These are phyloP conservation scores for Neogale vison DNA, from an alignment of 2,113 vertebrate species.

Conservation along the genomic window DNA sequence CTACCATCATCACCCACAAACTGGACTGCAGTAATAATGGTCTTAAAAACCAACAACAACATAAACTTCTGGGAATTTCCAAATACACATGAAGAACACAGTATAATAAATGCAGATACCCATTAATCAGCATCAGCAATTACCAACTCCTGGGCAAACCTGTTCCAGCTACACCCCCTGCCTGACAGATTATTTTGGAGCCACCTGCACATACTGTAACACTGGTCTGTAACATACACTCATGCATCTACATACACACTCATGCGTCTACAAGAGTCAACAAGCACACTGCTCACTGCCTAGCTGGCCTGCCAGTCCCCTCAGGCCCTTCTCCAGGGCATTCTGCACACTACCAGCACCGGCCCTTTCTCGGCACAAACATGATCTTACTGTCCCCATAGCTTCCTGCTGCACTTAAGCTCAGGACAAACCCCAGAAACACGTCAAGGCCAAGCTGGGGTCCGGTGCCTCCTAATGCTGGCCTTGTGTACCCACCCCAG, in stretches of 20 bases:
- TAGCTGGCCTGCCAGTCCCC: neutral
- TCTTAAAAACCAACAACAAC: neutral
- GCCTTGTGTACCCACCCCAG: too few species aligned
- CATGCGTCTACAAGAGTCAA: neutral
- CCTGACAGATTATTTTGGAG: neutral
- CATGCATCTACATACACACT: neutral
- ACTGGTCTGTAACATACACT: neutral
- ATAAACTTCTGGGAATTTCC: neutral
- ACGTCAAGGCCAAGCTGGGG: neutral
- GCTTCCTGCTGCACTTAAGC: neutral
- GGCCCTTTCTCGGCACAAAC: rapidly evolving
- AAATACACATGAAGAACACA: neutral
- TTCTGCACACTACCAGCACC: neutral
- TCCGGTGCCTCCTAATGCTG: neutral
- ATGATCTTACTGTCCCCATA: neutral
- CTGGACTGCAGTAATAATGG: neutral
- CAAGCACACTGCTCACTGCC: neutral
- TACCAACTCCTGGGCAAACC: neutral
- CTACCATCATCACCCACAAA: neutral
- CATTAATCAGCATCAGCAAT: neutral
- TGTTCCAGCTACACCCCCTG: neutral
- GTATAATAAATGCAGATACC: neutral
- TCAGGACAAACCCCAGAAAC: neutral
- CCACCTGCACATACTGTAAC: neutral
- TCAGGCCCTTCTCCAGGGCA: neutral